These are phyloP conservation scores for Chaetodon auriga DNA, from an alignment of 2,113 vertebrate species.

Conservation along the genomic window DNA sequence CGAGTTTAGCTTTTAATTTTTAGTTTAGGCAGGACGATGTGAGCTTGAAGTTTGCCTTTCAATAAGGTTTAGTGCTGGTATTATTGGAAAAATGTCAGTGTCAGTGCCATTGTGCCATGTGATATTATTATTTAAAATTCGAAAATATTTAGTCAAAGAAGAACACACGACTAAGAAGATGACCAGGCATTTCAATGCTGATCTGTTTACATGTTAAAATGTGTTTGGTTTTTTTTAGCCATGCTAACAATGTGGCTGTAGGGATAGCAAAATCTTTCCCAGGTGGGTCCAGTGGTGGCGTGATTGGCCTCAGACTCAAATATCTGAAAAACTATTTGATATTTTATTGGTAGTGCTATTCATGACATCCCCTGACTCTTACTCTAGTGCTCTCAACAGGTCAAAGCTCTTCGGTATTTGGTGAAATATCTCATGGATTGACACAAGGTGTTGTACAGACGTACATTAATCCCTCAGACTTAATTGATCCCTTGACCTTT, in stretches of 20 bases:
- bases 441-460: background rate
- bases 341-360: background rate
- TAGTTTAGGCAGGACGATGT: background rate
- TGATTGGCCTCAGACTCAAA: background rate
- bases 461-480: background rate
- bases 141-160: background rate
- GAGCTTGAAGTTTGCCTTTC: background rate
- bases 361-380: background rate
- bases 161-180: background rate
- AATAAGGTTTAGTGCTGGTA: background rate
- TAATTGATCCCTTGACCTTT: background rate
- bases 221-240: background rate
- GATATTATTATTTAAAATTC: background rate
- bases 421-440: background rate
- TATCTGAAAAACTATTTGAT: background rate
- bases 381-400: background rate
- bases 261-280: no score
- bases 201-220: background rate
- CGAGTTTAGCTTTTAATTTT: background rate
- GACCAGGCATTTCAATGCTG: background rate
- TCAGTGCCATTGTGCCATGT: background rate
- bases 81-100: background rate
- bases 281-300: background rate
- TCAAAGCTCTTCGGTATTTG: no score
- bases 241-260: background rate